Evolutionary conservation across 1,140 invertebrate species (phyloP).

Genomic region (Camponotus floridanus): DNA sequence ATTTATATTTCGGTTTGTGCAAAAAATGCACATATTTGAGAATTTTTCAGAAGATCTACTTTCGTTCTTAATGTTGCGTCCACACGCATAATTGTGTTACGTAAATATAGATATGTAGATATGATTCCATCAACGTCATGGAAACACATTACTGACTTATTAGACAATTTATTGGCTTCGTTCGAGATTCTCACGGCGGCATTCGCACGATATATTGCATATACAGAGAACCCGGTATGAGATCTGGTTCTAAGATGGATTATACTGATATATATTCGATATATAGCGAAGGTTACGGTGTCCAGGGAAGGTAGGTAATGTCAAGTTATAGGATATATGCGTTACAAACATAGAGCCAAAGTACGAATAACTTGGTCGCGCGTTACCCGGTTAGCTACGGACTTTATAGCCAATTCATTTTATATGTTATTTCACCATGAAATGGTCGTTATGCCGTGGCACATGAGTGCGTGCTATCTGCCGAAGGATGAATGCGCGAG

Average conservation of each 20-base stretch:
- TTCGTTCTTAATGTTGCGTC: background rate
- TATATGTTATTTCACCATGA: conserved; percentile 77
- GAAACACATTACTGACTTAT: conserved; percentile 23
- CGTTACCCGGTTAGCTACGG: conserved; percentile 56
- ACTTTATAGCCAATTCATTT: conserved; percentile 78
- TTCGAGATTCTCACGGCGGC: conserved; percentile 17
- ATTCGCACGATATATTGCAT: background rate
- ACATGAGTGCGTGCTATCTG: conserved; percentile 61
- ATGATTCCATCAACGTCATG: background rate
- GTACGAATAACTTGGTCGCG: conserved; percentile 69
- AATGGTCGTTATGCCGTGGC: conserved; percentile 70
- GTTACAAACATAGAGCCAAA: conserved; percentile 62
- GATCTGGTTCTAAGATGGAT: conserved; percentile 72
- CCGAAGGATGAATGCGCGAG: conserved; percentile 51
- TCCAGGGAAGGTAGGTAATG: conserved; percentile 58
- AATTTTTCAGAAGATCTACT: background rate
- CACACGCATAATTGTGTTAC: background rate
- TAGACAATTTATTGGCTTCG: conserved; percentile 11
- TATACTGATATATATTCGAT: conserved; percentile 70
- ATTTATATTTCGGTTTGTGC: background rate
- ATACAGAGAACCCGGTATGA: conserved; percentile 27
- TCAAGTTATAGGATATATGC: conserved; percentile 72
- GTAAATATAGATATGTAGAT: background rate
- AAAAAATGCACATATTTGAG: background rate
- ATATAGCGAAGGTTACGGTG: conserved; percentile 52